Evolutionary conservation across 64 coral and sea anemone genomes (phyloP), one percentile per base, ranked within the genome.

Genomic region (Cladopsammia gracilis): DNA sequence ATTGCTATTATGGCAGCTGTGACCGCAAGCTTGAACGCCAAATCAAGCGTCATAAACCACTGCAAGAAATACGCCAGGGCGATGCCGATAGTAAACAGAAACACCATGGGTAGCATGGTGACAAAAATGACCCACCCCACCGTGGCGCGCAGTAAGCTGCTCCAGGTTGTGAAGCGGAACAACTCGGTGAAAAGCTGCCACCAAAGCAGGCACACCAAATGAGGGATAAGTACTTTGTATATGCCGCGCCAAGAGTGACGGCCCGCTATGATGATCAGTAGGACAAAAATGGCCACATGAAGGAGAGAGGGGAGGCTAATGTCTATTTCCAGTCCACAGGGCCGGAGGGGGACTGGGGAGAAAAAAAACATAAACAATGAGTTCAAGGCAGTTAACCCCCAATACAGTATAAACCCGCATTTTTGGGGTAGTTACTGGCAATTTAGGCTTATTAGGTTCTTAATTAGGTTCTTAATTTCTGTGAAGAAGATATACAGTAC

Each of bases 191-290:
- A 96, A 20, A 89, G 53, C 57, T 96, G 95, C 90, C 95, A 96
- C 95, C 95, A 96, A 0, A 96, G n/a, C 5, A 96, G 86, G 22
- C 95, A 96, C 6, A 96, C 95, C 18, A 93, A 43, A 71, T 96
- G 90, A 13, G 95, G 95, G 11, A 96, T 85, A 13, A 96, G 78
- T 20, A 94, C 92, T 91, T 96, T 96, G 52, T 96, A 96, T 46
- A 96, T 50, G 13, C 95, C 95, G 13, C 73, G 90, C 95, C 95
- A 96, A 14, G 95, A 96, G 68, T 96, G 95, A 49, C 95, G 91
- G 13, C 95, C 78, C 4, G 90, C 95, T 90, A 96, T 96, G 49
- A 90, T 70, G 23, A 96, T 72, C 15, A 96, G 75, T 77, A 96
- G 89, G 48, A 88, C 90, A 44, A 96, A 46, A 57, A 96, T 93